A percentile compares a stretch with the other conserved stretches of the same genome.
Evolutionary conservation across 2,888 invertebrate species (phyloP).

Genomic region (Hemaris fuciformis): DNA sequence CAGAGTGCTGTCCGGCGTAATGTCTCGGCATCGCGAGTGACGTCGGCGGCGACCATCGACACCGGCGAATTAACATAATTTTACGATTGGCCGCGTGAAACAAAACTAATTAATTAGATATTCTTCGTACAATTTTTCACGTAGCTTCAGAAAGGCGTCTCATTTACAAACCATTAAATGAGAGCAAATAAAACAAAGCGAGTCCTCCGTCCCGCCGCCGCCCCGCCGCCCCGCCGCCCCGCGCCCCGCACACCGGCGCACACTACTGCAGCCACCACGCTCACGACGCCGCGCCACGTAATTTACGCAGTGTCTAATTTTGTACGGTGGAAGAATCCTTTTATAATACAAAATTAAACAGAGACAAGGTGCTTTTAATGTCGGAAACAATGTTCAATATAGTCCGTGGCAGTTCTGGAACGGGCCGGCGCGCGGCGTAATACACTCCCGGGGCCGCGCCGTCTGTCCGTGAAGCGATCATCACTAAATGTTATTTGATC

Average conservation of each 20-base stretch:
- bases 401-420: background rate
- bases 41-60: background rate
- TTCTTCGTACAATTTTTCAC: constrained; percentile 15
- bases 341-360: constrained; percentile 5
- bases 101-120: constrained; percentile 13
- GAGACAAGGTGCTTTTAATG: background rate
- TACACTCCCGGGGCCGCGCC: background rate
- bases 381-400: background rate
- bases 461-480: no score
- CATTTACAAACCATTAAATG: constrained; percentile 16
- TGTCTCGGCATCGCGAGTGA: no score
- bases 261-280: background rate
- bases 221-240: background rate
- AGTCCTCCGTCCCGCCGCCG: background rate
- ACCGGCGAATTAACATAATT: constrained; percentile 6
- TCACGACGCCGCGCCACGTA: background rate
- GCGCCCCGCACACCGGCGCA: background rate
- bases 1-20: no score
- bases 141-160: constrained; percentile 11
- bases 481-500: no score
- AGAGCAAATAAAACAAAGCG: constrained; percentile 12
- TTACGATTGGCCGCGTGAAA: background rate
- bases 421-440: background rate
- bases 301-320: constrained; percentile 8
- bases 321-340: background rate